Evolutionary conservation across 2,797 vertebrate species (phyloP).

Genomic region (Danio albolineatus): DNA sequence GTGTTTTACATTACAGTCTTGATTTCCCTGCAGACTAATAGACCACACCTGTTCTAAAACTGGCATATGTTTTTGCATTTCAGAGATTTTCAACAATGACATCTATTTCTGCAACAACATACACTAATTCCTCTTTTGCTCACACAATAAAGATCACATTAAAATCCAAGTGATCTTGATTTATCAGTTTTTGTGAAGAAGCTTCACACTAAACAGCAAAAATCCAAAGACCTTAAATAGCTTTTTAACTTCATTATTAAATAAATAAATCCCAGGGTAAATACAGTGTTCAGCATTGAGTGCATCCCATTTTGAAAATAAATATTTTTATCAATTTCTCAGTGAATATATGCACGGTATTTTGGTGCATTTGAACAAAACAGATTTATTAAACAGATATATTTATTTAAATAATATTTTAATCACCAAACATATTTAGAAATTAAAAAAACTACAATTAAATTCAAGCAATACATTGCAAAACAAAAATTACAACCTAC

Average conservation of each 20-base stretch:
- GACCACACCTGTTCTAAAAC: conserved; percentile 43
- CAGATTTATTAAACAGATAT: too few relatives aligned
- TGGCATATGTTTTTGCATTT: background rate
- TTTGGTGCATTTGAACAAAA: too few relatives aligned
- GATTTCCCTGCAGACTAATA: conserved; percentile 46
- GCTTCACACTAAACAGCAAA: background rate
- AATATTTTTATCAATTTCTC: too few relatives aligned
- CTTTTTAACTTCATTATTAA: background rate
- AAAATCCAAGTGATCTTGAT: background rate
- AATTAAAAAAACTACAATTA: too few relatives aligned
- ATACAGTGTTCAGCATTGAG: too few relatives aligned
- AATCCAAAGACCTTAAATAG: conserved; percentile 16
- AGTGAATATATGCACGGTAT: too few relatives aligned
- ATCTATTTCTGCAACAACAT: background rate
- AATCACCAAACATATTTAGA: too few relatives aligned
- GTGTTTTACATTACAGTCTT: conserved; percentile 47
- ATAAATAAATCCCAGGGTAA: background rate
- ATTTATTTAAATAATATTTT: too few relatives aligned
- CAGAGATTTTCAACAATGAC: background rate
- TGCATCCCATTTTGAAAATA: too few relatives aligned
- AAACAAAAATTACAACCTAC: too few relatives aligned
- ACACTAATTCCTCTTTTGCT: background rate
- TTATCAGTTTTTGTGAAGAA: background rate
- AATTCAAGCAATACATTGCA: too few relatives aligned
- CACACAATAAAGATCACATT: too few relatives aligned